Evolutionary conservation across 2,888 invertebrate species (phyloP), one percentile per base, ranked within the genome.

Genomic region (Xanthostigma xanthostigma): DNA sequence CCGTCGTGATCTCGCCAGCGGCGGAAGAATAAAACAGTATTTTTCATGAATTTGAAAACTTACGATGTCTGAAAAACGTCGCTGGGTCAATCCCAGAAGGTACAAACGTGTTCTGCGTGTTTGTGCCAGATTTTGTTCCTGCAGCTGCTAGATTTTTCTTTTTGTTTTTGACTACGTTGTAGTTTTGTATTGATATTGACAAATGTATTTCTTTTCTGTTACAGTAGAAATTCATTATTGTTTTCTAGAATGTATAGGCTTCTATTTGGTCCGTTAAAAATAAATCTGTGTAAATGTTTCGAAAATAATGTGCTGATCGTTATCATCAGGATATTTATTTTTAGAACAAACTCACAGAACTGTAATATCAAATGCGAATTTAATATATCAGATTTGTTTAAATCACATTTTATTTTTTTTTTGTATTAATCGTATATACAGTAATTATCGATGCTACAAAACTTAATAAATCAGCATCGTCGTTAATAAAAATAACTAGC

Each of bases 1-100:
- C 53, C 60, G 45, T 58, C 61, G 57, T 60, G 57, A 48, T 55
- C 59, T 59, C 49, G 58, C 59, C 59, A 62, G 62, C 63, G 56
- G 60, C 60, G 56, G 58, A 49, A 48, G 51, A 53, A 50, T 52
- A 54, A 52, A 52, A 53, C 48, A 52, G 53, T 54, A 56, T 49
- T 57, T 55, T 53, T 52, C 53, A 54, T 54, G 55, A 52, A 52
- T 55, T 50, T 54, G 53, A 51, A 55, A 56, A 40, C 13, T 48
- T 42, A 33, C 42, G 43, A 54, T 55, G 52, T 53, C 50, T 55
- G 53, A 37, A 42, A 38, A 57, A 57, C 53, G 53, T 54, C 56
- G 55, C 58, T 57, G 58, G 58, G 56, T 56, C 57, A 39, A 42
- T 11, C 55, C 53, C 54, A 53, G 51, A 58, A 60, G 60, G 60